Base-by-base conservation (phyloP, 2,797 vertebrate genomes). In the Xenentodon cancila region DNA sequence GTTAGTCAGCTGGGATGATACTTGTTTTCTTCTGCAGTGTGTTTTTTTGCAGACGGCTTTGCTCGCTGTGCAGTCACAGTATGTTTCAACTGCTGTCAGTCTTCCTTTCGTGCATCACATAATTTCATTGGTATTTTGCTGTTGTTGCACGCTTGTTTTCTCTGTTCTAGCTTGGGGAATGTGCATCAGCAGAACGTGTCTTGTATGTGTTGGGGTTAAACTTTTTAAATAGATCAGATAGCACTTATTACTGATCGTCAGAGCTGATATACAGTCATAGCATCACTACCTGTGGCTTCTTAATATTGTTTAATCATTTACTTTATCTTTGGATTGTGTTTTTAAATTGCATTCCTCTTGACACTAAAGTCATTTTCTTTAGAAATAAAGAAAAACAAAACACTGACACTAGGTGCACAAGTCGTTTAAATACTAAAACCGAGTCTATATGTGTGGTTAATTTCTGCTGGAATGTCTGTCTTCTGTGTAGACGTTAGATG, bases 401-500 rank as follows among this genome's bases (percentile, higher is more conserved):
- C n/a, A n/a, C n/a, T n/a, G 25, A 3, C 25, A 25, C 25, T 3
- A 25, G 25, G 25, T 25, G 25, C 25, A 25, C 25, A 25, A 25
- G 25, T 5, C 3, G 3, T 25, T 25, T 3, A 25, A 25, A 25
- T 3, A 25, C 25, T 25, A 5, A 25, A 25, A 25, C 25, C 25
- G 25, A 25, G 25, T 25, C 5, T 25, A 25, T 25, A 34, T 34
- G 9, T 9, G 32, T 34, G 7, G 32, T 46, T 30, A 20, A 59
- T 55, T 30, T 52, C 1, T 37, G 32, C 13, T 49, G 17, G 68
- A 4, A 53, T 55, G 1, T 82, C n/a, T 83, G 54, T 86, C 60
- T 76, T 47, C 59, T 77, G 40, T 45, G 15, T 80, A 97, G 95
- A 93, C 92, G 50, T 72, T 95, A 79, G 95, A 97, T 75, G 94